A percentile compares a stretch with the other conserved stretches of the same genome.
Conservation (phyloP, 30 jellyfish, hydroid and myxozoan species). For the Rhopilema esculentum region DNA sequence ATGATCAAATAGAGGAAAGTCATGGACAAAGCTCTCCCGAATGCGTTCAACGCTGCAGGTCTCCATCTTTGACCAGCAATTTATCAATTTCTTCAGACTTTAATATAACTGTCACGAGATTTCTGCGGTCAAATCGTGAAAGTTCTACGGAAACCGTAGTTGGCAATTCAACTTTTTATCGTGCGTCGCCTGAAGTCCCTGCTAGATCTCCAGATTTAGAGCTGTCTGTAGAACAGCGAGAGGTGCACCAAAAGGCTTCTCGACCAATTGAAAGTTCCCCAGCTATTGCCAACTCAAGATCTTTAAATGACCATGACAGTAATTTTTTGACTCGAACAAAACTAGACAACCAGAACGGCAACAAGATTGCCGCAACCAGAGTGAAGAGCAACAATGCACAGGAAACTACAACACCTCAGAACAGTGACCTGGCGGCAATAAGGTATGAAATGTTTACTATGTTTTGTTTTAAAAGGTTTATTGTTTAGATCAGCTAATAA, state of each 20-base stretch:
- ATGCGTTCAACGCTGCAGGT: not conserved
- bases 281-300: not conserved
- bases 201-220: not conserved
- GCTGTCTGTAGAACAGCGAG: not conserved
- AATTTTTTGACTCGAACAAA: not conserved
- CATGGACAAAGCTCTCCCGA: not conserved
- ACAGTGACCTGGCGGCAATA: not conserved
- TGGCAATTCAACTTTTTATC: slow-evolving; percentile 37
- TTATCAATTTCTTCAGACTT: slow-evolving; percentile 38
- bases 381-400: not conserved
- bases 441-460: not conserved
- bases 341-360: not conserved
- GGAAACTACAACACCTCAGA: not conserved
- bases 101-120: slow-evolving; percentile 22
- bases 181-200: not conserved
- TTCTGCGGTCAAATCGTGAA: slow-evolving; percentile 26
- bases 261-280: not conserved
- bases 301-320: not conserved
- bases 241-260: not conserved
- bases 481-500: no score
- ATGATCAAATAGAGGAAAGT: not conserved
- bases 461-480: not conserved
- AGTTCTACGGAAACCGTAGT: not conserved
- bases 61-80: slow-evolving; percentile 24
- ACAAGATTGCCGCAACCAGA: not conserved